Evolutionary conservation across 2,888 invertebrate species (phyloP), one percentile per base, ranked within the genome.

Genomic region (Sminthurinus aureus): DNA sequence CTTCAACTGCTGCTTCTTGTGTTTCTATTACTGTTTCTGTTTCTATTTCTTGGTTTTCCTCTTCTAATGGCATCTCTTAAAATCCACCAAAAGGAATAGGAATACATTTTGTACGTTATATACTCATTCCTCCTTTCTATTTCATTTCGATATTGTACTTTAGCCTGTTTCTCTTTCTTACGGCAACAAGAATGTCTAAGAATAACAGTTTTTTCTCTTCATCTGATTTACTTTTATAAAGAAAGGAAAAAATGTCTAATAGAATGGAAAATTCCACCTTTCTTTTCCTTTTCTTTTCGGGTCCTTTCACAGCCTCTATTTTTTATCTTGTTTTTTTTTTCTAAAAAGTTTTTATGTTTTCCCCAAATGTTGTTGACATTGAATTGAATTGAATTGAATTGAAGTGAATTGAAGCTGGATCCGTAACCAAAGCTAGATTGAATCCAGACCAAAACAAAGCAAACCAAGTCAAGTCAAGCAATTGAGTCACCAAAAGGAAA

Each of bases 211-310:
- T 73, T 26, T 24, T 73, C 26, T 52, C 77, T 77, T 51, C 58
- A 4, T 51, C 76, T 76, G 12, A 50, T 20, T 76, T 20, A 3
- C 77, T 64, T 58, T 20, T 38, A 76, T 74, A 24, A 22, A 64
- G 71, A 22, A 38, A 82, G 58, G 69, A 81, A 82, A 82, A 82
- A 80, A 76, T 81, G 67, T 80, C 80, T 82, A 78, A 80, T 73
- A 79, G 78, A 85, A 80, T 79, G 75, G 64, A n/a, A 80, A 78
- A 75, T 78, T 84, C 77, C 82, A 82, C 84, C 83, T 84, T 83
- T 81, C 80, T 38, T 82, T 80, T 73, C 71, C 81, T 73, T 84
- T 81, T 80, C 51, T 38, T 50, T 38, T 51, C 64, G 64, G 51
- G 0, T 58, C 22, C 69, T 79, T 79, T 79, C 79, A 69, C 38